Percentiles rank a stretch among this genome's conserved stretches.
Conservation (phyloP, 2,113 vertebrate species). For the Vombatus ursinus region DNA sequence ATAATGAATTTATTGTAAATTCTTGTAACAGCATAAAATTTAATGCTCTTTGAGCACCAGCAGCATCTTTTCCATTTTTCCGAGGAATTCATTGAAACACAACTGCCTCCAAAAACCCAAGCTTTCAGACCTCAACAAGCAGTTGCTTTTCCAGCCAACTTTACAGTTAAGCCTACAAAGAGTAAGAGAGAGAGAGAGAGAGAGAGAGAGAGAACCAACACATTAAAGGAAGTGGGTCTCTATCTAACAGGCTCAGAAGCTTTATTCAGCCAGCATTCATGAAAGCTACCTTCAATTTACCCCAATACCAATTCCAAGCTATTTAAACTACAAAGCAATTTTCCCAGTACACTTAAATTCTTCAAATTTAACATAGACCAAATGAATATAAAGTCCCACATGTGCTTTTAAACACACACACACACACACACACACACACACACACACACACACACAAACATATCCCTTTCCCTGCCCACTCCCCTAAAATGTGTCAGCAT, state of each 20-base stretch:
- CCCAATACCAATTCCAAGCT: neutral
- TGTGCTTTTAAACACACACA: neutral
- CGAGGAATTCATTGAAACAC: neutral
- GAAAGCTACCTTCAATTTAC: conserved; percentile 29
- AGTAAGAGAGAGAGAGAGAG: neutral
- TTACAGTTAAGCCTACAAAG: neutral
- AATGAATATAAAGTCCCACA: neutral
- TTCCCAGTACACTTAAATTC: neutral
- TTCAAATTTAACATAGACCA: neutral
- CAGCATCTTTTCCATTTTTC: neutral
- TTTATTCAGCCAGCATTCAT: neutral
- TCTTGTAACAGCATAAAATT: neutral
- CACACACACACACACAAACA: neutral
- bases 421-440: neutral
- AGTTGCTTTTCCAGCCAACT: neutral
- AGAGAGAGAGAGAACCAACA: conserved; percentile 14
- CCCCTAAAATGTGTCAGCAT: conserved; percentile 27
- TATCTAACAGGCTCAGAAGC: neutral
- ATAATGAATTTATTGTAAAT: conserved; percentile 1
- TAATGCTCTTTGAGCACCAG: conserved; percentile 22
- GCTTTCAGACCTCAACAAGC: neutral
- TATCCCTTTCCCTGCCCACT: neutral
- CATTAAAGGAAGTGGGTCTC: conserved; percentile 35
- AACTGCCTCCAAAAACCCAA: neutral
- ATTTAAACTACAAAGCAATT: conserved; percentile 21